These are phyloP conservation scores for Fulmarus glacialis DNA, from an alignment of 2,113 vertebrate species.

Conservation along the genomic window DNA sequence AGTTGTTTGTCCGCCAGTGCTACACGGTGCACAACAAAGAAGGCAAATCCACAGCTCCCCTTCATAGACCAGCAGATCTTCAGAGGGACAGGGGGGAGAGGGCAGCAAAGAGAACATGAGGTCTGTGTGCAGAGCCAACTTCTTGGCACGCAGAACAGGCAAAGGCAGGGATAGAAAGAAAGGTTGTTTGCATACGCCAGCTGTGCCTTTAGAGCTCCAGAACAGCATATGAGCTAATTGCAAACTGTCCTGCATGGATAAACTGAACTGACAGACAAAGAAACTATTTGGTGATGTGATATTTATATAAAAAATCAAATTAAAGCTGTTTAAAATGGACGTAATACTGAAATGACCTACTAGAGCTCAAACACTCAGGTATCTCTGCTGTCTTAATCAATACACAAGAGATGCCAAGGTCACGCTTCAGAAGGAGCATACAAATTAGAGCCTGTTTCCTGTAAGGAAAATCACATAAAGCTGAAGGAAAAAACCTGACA, in stretches of 20 bases:
- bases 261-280: neutral
- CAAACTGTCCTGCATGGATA: neutral
- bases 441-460: slow-evolving; percentile 8
- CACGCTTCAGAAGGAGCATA: slow-evolving; percentile 34
- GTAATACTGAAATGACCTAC: neutral
- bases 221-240: slow-evolving; percentile 20
- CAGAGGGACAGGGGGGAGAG: neutral
- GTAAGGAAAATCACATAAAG: neutral
- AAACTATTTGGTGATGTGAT: neutral
- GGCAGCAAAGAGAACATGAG: neutral
- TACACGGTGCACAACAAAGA: neutral
- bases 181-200: neutral
- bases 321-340: slow-evolving; percentile 20
- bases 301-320: slow-evolving; percentile 37
- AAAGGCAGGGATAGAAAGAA: neutral
- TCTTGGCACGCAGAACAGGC: neutral
- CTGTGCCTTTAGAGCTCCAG: neutral
- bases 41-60: neutral
- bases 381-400: slow-evolving; percentile 55
- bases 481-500: neutral
- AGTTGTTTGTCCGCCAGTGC: neutral
- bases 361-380: neutral
- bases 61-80: neutral
- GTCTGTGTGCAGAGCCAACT: neutral
- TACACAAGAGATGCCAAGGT: slow-evolving; percentile 34